A percentile compares a stretch with the other conserved stretches of the same genome.
Conservation (phyloP, 2,888 invertebrate species). For the Panopea generosa region DNA sequence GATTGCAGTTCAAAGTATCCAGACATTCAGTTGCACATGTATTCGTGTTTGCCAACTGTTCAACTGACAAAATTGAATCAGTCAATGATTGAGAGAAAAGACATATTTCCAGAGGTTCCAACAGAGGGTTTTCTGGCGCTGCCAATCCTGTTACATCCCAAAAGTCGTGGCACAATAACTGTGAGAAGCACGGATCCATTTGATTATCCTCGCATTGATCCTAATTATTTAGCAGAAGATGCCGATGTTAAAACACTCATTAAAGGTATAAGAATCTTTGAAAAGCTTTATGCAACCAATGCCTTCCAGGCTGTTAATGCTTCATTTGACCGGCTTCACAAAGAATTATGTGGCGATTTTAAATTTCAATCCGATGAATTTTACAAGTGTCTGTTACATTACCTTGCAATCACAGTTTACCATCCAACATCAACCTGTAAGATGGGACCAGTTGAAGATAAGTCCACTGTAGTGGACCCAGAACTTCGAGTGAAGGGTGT, state of each 20-base stretch:
- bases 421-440: slow-evolving; percentile 54
- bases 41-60: background rate
- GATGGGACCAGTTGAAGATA: slow-evolving; percentile 42
- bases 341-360: slow-evolving; percentile 9
- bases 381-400: slow-evolving; percentile 30
- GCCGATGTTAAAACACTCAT: slow-evolving; percentile 47
- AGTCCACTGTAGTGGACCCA: slow-evolving; percentile 40
- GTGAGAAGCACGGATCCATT: slow-evolving; percentile 91
- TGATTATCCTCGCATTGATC: slow-evolving; percentile 93
- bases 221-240: slow-evolving; percentile 91
- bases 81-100: slow-evolving; percentile 11
- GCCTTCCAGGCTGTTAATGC: slow-evolving; percentile 23
- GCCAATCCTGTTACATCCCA: slow-evolving; percentile 85
- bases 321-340: background rate
- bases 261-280: slow-evolving; percentile 22
- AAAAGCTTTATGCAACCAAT: slow-evolving; percentile 24
- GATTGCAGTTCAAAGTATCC: slow-evolving; percentile 29
- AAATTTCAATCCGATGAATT: slow-evolving; percentile 27
- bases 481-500: slow-evolving; percentile 41
- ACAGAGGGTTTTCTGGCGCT: slow-evolving; percentile 17
- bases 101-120: slow-evolving; percentile 9
- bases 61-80: background rate
- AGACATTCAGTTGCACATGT: slow-evolving; percentile 43
- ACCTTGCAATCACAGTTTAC: slow-evolving; percentile 31
- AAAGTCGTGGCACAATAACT: slow-evolving; percentile 92